Evolutionary conservation across 2,797 vertebrate genomes (phyloP), one percentile per base, ranked within the genome.

Genomic region (Tiaroga cobitis): DNA sequence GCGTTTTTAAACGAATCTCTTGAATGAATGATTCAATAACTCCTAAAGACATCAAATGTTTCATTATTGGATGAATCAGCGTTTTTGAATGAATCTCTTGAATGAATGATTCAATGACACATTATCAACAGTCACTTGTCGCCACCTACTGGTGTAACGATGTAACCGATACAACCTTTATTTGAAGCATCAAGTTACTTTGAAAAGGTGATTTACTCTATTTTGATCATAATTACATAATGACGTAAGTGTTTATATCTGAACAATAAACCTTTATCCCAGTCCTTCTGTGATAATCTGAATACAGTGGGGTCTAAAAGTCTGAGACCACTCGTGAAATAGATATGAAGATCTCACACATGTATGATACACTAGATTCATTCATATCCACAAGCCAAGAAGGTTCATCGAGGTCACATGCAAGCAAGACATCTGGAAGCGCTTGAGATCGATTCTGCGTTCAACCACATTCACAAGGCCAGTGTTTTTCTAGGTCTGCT

Each of bases 401-500:
- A 43, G 11, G 39, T 51, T 18, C 74, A 87, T 90, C 86, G 87
- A 88, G 88, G 85, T 72, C 91, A 86, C 67, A 74, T 84, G 80
- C 82, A 85, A 88, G 85, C 75, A 65, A 46, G 72, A 82, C 92
- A 94, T 91, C 90, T 94, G 91, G 90, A 92, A 92, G 81, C 81
- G 49, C 68, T 76, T 89, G 79, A 82, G 49, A 59, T 85, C 87
- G 39, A 90, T 19, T 87, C 59, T 65, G 51, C n/a, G n/a, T 26
- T 61, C 24, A 61, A 61, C 56, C 56, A 61, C 56, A 79, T 43
- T 63, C 24, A 86, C 80, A 85, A 85, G 15, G 80, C 49, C 21
- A 19, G 65, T 69, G 82, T 46, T 89, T 79, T 79, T 80, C 26
- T 65, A 65, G 63, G 85, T 86, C 86, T 67, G 43, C 85, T 68